Conservation (phyloP, 2,888 invertebrate genomes). For the Strigamia transsilvanica region DNA sequence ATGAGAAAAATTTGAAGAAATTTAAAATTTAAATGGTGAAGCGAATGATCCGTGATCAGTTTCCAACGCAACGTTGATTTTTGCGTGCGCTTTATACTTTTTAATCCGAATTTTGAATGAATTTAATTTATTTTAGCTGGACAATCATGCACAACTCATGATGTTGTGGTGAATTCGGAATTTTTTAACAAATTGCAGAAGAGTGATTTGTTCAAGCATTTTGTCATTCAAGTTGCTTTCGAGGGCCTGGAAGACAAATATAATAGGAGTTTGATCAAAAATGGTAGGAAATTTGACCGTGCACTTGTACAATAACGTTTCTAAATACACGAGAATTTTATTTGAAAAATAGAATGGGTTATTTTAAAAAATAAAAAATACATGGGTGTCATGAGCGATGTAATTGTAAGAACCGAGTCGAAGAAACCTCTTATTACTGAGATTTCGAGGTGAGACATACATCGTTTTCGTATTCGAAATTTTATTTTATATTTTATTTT, state of each 20-base stretch:
- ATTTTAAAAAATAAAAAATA: conserved; percentile 64
- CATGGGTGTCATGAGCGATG: conserved; percentile 63
- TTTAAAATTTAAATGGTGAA: background rate
- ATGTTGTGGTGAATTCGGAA: conserved; percentile 81
- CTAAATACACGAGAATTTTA: conserved; percentile 67
- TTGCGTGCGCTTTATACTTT: background rate
- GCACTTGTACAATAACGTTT: background rate
- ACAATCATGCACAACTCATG: conserved; percentile 77
- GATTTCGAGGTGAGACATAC: conserved; percentile 54
- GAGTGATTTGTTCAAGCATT: conserved; percentile 77
- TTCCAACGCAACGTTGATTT: no score
- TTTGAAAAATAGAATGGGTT: conserved; percentile 62
- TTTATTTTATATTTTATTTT: background rate
- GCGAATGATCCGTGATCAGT: no score
- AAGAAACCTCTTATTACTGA: conserved; percentile 60
- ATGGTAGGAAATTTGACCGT: conserved; percentile 59
- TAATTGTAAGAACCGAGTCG: conserved; percentile 62
- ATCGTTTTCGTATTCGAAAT: background rate
- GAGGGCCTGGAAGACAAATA: conserved; percentile 84
- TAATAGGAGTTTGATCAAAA: conserved; percentile 73
- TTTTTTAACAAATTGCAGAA: conserved; percentile 80
- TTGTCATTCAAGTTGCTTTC: conserved; percentile 80
- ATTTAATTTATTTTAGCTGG: conserved; percentile 67
- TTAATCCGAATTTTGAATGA: background rate
- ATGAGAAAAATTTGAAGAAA: background rate